phyloP scores from a whole-genome alignment of 2,797 vertebrate genomes.

The Harpagifer antarcticus region DNA sequence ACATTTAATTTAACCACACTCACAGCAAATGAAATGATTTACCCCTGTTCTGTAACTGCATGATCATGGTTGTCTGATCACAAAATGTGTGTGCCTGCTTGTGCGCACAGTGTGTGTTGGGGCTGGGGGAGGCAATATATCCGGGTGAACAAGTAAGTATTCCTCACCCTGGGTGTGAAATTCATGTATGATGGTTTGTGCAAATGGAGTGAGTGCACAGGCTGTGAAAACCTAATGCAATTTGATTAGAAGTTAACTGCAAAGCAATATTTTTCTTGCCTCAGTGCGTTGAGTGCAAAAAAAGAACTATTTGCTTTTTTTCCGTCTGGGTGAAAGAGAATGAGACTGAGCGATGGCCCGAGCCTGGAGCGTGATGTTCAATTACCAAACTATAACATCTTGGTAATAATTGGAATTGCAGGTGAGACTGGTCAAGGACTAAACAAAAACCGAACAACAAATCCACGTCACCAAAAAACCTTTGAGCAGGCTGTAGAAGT shows the following conservation, averaged over 20 bases:
- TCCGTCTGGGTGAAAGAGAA: conserved; percentile 57
- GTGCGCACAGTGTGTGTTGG: conserved; percentile 39
- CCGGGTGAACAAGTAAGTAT: conserved; percentile 64
- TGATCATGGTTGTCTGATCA: conserved; percentile 74
- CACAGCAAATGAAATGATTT: conserved; percentile 69
- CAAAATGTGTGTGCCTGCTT: conserved; percentile 33
- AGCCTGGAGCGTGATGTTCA: conserved; percentile 58
- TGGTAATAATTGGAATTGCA: conserved; percentile 66
- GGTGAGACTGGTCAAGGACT: conserved; percentile 55
- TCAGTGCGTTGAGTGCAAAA: conserved; percentile 58
- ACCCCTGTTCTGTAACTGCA: conserved; percentile 64
- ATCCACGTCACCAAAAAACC: background rate
- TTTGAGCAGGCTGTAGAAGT: conserved; percentile 17
- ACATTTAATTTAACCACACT: conserved; percentile 67
- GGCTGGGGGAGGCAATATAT: conserved; percentile 38
- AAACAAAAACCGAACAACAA: conserved; percentile 7
- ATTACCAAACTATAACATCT: conserved; percentile 71
- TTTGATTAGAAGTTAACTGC: conserved; percentile 82
- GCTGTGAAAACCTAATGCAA: conserved; percentile 82
- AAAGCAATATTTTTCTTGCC: conserved; percentile 79
- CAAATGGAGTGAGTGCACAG: conserved; percentile 78
- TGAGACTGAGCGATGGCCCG: conserved; percentile 69
- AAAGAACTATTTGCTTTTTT: conserved; percentile 63
- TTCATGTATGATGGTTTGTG: conserved; percentile 78
- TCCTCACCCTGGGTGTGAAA: conserved; percentile 76